Base-by-base conservation (phyloP, 2,888 invertebrate genomes). In the Epirrhoe alternata region DNA sequence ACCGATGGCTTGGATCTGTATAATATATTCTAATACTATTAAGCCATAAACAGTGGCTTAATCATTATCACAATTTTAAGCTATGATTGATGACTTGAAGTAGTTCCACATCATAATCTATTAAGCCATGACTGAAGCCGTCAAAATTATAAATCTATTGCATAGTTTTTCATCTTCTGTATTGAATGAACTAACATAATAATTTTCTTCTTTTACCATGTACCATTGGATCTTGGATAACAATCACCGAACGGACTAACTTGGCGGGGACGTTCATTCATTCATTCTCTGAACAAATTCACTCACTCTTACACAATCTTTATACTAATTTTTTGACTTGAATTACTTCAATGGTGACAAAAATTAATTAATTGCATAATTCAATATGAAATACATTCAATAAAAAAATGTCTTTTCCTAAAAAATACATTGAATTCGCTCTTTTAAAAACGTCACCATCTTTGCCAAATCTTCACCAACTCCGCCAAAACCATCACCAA, bases 141-240 rank as follows among this genome's bases (percentile, higher is more conserved):
- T 24, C 24, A 24, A 24, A 24, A 24, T 24, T 24, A 24, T 3
- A 7, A 35, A 8, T 35, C 12, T 45, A 5, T 45, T 14, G 5
- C n/a, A 47, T 6, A 16, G 14, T 47, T 6, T 14, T 10, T 47
- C 1, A 47, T 57, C 16, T 55, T 12, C 38, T 42, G 62, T 47
- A 47, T 7, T 16, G 47, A 59, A 74, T 7, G 16, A 59, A 74
- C 72, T 74, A 70, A 74, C 69, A 54, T 31, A 62, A 24, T 68
- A 53, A 67, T 74, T 72, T 71, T 75, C 71, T 74, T 73, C 66
- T 71, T 60, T 69, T 74, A 62, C 74, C 77, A 77, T 77, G 77
- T 71, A 60, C 71, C 69, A 70, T 70, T 65, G 71, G 74, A 68
- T 45, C 63, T 56, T 70, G 72, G 38, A 64, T 68, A 74, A 71